These are phyloP conservation scores for Leucoptera coffeella DNA, from an alignment of 2,888 invertebrate species.

Conservation along the genomic window DNA sequence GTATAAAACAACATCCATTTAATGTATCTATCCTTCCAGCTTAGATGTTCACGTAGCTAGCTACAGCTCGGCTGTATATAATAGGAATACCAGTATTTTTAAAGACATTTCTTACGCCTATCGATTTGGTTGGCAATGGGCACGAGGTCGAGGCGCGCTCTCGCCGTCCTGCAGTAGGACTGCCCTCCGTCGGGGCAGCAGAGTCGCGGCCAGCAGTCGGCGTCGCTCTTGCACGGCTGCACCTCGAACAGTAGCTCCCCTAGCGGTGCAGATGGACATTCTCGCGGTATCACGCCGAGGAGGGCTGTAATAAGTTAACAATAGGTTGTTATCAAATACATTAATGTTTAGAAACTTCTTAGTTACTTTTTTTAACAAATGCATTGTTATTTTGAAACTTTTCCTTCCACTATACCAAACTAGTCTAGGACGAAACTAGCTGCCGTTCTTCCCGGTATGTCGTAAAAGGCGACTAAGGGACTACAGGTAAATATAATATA, in stretches of 20 bases:
- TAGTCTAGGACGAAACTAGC: neutral
- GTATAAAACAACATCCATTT: too few species aligned
- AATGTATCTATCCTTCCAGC: too few species aligned
- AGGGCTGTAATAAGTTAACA: conserved; percentile 54
- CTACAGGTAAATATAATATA: too few species aligned
- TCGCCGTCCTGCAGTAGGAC: conserved; percentile 66
- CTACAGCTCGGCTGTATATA: too few species aligned
- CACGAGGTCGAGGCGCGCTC: conserved; percentile 59
- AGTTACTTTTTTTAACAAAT: too few species aligned
- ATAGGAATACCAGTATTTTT: too few species aligned
- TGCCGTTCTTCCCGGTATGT: too few species aligned
- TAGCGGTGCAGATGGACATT: conserved; percentile 61
- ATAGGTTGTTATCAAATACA: too few species aligned
- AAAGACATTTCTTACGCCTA: too few species aligned
- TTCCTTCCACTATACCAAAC: neutral
- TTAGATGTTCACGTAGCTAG: too few species aligned
- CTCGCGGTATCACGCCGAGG: conserved; percentile 63
- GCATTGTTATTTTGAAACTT: neutral
- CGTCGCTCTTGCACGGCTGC: conserved; percentile 60
- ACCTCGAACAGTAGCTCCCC: conserved; percentile 67
- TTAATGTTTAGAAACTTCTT: too few species aligned
- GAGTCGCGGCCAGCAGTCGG: conserved; percentile 68
- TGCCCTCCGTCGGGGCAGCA: conserved; percentile 67
- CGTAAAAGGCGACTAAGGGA: too few species aligned
- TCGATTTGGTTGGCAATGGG: conserved; percentile 59